Percentiles rank a stretch among this genome's conserved stretches.
Evolutionary conservation across 2,888 invertebrate genomes (phyloP).

Genomic region (Luperina nickerlii): DNA sequence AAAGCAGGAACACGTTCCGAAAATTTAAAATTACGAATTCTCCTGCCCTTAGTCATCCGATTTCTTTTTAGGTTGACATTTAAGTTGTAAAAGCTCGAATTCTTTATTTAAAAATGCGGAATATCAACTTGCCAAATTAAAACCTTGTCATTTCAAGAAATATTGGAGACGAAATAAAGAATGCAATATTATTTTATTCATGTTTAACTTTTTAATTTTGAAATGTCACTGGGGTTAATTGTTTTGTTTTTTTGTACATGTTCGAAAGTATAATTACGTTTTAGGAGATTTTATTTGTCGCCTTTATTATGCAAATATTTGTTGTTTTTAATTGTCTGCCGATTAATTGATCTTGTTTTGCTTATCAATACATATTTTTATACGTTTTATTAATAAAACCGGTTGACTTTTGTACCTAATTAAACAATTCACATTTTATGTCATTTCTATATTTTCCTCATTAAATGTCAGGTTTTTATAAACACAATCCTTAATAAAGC

Average conservation of each 20-base stretch:
- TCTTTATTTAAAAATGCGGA: slow-evolving; percentile 55
- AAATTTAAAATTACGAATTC: slow-evolving; percentile 56
- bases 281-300: slow-evolving; percentile 24
- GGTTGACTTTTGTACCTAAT: slow-evolving; percentile 35
- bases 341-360: slow-evolving; percentile 64
- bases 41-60: slow-evolving; percentile 67
- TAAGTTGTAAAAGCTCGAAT: slow-evolving; percentile 58
- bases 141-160: slow-evolving; percentile 56
- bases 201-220: slow-evolving; percentile 42
- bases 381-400: slow-evolving; percentile 55
- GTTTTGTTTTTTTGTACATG: slow-evolving; percentile 3
- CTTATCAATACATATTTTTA: slow-evolving; percentile 47
- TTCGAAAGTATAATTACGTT: slow-evolving; percentile 24
- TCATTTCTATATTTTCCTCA: slow-evolving; percentile 11
- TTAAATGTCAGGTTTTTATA: slow-evolving; percentile 26
- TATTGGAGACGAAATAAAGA: slow-evolving; percentile 38
- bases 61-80: slow-evolving; percentile 67
- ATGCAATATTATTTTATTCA: slow-evolving; percentile 45
- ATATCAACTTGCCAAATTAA: slow-evolving; percentile 54
- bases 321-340: slow-evolving; percentile 45
- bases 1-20: slow-evolving; percentile 55
- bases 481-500: slow-evolving; percentile 10
- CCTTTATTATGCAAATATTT: slow-evolving; percentile 51
- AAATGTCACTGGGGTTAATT: slow-evolving; percentile 49
- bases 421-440: slow-evolving; percentile 44